Conservation (phyloP, 2,888 invertebrate genomes). For the Hemaris fuciformis region DNA sequence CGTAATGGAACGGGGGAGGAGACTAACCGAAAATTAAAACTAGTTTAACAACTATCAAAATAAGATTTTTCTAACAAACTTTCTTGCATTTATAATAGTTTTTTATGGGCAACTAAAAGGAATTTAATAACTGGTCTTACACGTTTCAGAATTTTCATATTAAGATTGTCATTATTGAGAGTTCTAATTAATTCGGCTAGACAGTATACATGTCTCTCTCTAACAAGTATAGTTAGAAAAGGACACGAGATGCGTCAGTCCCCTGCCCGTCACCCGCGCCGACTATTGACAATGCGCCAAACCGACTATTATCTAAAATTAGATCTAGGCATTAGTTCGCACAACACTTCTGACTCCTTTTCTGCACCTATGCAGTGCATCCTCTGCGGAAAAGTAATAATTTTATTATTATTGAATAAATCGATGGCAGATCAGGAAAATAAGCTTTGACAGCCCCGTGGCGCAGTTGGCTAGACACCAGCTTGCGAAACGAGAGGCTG, state of each 20-base stretch:
- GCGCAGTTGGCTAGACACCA: no score
- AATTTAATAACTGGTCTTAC: no score
- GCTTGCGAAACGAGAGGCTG: no score
- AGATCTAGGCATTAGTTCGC: constrained; percentile 50
- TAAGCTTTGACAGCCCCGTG: no score
- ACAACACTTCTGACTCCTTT: constrained; percentile 53
- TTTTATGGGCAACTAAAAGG: no score
- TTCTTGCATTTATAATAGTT: no score
- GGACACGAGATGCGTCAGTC: constrained; percentile 9
- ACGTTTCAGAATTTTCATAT: no score
- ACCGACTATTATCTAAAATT: constrained; percentile 43
- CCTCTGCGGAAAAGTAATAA: constrained; percentile 41
- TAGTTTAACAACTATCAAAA: not conserved
- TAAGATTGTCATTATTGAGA: no score
- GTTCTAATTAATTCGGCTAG: no score
- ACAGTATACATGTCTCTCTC: no score
- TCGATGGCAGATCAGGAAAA: no score
- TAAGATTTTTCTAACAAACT: not conserved
- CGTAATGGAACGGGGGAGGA: not conserved
- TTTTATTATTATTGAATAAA: not conserved
- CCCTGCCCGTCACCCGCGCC: constrained; percentile 14
- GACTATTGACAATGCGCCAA: constrained; percentile 67
- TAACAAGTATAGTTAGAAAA: not conserved
- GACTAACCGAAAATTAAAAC: not conserved
- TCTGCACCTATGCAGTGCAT: constrained; percentile 52